Evolutionary conservation across 2,113 vertebrate species (phyloP), one percentile per base, ranked within the genome.

Genomic region (Microtus ochrogaster): DNA sequence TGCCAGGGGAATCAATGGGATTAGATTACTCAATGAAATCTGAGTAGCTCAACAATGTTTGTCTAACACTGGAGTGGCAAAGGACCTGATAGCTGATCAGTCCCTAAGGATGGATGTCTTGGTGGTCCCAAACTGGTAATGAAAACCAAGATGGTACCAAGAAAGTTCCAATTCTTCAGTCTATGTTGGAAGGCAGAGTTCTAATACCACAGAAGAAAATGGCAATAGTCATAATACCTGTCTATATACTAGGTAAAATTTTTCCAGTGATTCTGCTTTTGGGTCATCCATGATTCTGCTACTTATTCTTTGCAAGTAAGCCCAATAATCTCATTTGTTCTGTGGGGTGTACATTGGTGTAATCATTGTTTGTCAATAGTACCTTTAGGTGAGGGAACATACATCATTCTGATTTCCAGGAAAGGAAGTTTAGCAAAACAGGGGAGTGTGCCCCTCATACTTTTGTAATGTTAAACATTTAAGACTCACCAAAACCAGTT

Each of bases 401-500:
- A 83, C 22, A 61, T 82, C 12, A 6, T 39, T 28, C 22, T 16
- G 26, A 83, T 63, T 24, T 63, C 24, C 81, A 28, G n/a, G n/a
- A n/a, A 83, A 63, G 24, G 24, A 16, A 30, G 41, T 41, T 63
- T 83, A 30, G 39, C 39, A 41, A 91, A 58, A 36, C 24, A 33
- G 91, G 89, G 92, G 89, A 30, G 73, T 93, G 88, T 97, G 49
- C 79, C 95, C 91, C 10, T 52, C 88, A 77, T 96, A 92, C 89
- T 70, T 97, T 97, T 83, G 58, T 83, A 78, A 93, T 76, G 70
- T 82, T 30, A 58, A 95, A 86, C 96, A 78, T 78, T 82, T 97
- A 85, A 61, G 66, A 97, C 70, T 98, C 88, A 96, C 97, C 79
- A 73, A 97, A 97, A 55, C 61, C 63, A 85, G 90, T 96, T 92